Evolutionary conservation across 2,888 invertebrate genomes (phyloP), one percentile per base, ranked within the genome.

Genomic region (Orthonychiurus folsomi): DNA sequence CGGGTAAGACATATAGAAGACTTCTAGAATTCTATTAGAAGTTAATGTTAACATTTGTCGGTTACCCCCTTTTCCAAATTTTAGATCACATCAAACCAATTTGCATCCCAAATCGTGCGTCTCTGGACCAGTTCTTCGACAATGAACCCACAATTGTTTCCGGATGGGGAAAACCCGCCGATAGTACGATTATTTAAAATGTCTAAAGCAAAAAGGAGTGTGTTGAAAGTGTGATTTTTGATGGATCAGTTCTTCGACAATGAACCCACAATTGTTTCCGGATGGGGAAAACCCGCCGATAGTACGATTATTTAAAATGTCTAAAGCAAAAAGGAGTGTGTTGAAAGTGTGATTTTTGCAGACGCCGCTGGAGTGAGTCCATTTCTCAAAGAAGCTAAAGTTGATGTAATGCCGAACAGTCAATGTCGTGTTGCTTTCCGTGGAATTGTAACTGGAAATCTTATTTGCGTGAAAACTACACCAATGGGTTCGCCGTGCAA

Each of bases 261-360:
- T 53, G 67, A 68, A 12, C 60, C 64, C 47, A 69, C 70, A 12
- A 59, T 66, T 50, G 71, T 73, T 2, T 64, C 69, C 15, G 72
- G 72, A 57, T 72, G 72, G 73, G 72, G 72, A 60, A 72, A 72
- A 56, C 63, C 69, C 1, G 60, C 61, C 9, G 72, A 72, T 61
- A 60, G 68, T 72, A 66, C 63, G 62, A 20, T 53, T 53, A 12
- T 47, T 12, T 47, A 47, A 47, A 20, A 20, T 20, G 20, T 52
- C 20, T 21, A 9, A 5, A 20, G 21, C 5, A 18, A 52, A 52
- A 20, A 9, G 3, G 21, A 52, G 3, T 52, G 3, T 12, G 5
- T 52, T 20, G 23, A n/a, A 21, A 37, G 12, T 15, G 56, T 56
- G 3, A 1, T 52, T 25, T 53, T 57, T 59, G 12, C 50, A 66